Base-by-base conservation (phyloP, 2,797 vertebrate species). In the Gymnodraco acuticeps region DNA sequence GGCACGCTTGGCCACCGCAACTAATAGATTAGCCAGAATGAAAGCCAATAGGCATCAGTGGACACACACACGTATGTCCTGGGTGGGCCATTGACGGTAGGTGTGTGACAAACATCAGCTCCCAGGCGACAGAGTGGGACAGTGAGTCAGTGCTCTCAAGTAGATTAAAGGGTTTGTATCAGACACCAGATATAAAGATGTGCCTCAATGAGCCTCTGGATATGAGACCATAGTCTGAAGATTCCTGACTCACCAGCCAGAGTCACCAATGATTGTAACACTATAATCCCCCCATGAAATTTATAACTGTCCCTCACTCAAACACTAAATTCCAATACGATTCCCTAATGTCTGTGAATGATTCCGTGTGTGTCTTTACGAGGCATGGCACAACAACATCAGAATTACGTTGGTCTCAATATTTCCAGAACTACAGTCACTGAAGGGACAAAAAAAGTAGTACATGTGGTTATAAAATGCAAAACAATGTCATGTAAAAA, bases 161-260 rank as follows among this genome's bases (percentile, higher is more conserved):
- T 94, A 93, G 93, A 94, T 94, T 81, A 95, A 95, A 95, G 92
- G 69, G 33, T 83, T 78, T 75, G 63, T 71, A 60, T 63, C 70
- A 75, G 83, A 82, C 79, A 87, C 38, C 64, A 81, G 71, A 83
- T 79, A 74, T 69, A 31, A 73, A 76, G 75, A 73, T 46, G 55
- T 42, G 41, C 33, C 64, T 79, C 70, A 79, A 62, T 53, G 69
- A 77, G 69, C 75, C 41, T 69, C 60, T 78, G 68, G 76, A 85
- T 68, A 75, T 45, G 66, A 87, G 82, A 79, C 75, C 67, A 79
- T 23, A 64, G 68, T 74, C 80, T 78, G 46, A 76, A 45, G 69
- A 54, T 59, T 66, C 70, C 50, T 68, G 77, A 78, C 78, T 73
- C 82, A 80, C 48, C 60, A 53, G 66, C 72, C 66, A 71, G 75